Evolutionary conservation across 2,888 invertebrate genomes (phyloP), one percentile per base, ranked within the genome.

Genomic region (Calliphora vomitoria): DNA sequence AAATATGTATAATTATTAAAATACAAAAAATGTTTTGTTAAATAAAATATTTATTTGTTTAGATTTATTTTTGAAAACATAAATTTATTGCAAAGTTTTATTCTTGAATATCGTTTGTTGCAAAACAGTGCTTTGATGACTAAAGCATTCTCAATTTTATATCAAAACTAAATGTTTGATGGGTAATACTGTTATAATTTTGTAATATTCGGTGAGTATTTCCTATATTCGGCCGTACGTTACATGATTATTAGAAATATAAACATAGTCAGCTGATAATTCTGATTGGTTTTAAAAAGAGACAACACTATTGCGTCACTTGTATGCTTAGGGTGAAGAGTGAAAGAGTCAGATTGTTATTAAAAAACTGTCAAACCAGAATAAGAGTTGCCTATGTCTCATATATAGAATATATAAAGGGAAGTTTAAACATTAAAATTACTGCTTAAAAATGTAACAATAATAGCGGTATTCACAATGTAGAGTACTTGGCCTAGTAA

Each of bases 221-320:
- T 44, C 4, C 2, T 31, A 1, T 53, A 69, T 69, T 69, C 69
- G 50, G 69, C 11, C 8, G 35, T 35, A 38, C 35, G 35, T 31
- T 60, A 60, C 31, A 47, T 68, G 68, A 68, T 20, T 11, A 58
- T 38, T 38, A 38, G 8, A 64, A 60, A 66, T 35, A 68, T 55
- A 80, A 38, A 10, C n/a, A n/a, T 0, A 20, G 50, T 62, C 80
- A 80, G 71, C 71, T 80, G 80, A 38, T 80, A 71, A 38, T 8
- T 18, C 35, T 50, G 18, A 18, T 53, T 15, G n/a, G 10, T 1
- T 44, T 20, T n/a, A 3, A n/a, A 71, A 50, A 25, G 71, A 41
- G 71, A 71, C 18, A 35, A 10, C n/a, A 62, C 20, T 55, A 66
- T 15, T 15, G 6, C 1, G 11, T 38, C 25, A n/a, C 20, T 41